These are phyloP conservation scores for Chelon labrosus DNA, from an alignment of 2,797 vertebrate genomes.

Conservation along the genomic window DNA sequence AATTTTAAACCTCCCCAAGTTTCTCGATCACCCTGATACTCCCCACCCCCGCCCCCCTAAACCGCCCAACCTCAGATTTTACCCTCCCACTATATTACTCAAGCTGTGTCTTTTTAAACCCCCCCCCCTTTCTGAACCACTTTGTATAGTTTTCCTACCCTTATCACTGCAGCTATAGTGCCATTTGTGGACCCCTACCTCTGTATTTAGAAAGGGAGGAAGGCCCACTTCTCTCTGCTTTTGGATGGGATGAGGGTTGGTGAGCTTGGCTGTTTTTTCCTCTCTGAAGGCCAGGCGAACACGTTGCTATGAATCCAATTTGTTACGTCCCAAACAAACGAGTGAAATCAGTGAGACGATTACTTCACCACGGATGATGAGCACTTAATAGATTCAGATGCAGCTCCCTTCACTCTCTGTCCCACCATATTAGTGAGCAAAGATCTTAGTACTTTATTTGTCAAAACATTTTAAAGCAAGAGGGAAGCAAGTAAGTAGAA, in stretches of 20 bases:
- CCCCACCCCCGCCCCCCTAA: neutral
- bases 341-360: slow-evolving; percentile 44
- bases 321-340: slow-evolving; percentile 46
- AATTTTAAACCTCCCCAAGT: slow-evolving; percentile 47
- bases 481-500: slow-evolving; percentile 80
- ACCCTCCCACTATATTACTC: slow-evolving; percentile 50
- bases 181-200: slow-evolving; percentile 72
- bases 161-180: slow-evolving; percentile 73
- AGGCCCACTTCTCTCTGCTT: slow-evolving; percentile 55
- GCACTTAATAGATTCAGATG: slow-evolving; percentile 85
- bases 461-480: slow-evolving; percentile 66
- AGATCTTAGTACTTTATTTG: slow-evolving; percentile 52
- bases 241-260: slow-evolving; percentile 59
- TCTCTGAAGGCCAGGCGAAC: slow-evolving; percentile 31
- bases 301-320: slow-evolving; percentile 31
- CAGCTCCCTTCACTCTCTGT: slow-evolving; percentile 52
- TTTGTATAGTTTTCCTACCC: slow-evolving; percentile 72
- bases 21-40: slow-evolving; percentile 31
- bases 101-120: slow-evolving; percentile 66
- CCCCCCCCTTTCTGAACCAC: slow-evolving; percentile 59
- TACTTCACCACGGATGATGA: slow-evolving; percentile 78
- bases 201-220: slow-evolving; percentile 58
- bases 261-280: slow-evolving; percentile 39
- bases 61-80: slow-evolving; percentile 41
- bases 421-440: slow-evolving; percentile 40